Percentiles rank a stretch among this genome's conserved stretches.
Conservation (phyloP, 1,140 invertebrate genomes). For the Calephelis nemesis region DNA sequence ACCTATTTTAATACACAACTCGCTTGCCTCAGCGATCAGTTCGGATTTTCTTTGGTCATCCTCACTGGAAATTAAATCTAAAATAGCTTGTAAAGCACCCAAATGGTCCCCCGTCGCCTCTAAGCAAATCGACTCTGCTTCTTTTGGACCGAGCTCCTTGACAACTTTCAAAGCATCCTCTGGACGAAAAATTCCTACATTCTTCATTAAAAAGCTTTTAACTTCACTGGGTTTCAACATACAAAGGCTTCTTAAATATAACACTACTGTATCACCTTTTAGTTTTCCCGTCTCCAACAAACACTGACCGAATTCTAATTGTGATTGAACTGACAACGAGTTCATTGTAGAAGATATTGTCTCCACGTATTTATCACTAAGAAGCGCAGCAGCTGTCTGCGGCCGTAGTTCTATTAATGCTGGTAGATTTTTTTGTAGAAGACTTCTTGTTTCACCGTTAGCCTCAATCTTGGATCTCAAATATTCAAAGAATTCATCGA, state of each 20-base stretch:
- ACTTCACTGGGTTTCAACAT: conserved; percentile 42
- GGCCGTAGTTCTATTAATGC: conserved; percentile 50
- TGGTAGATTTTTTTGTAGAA: conserved; percentile 41
- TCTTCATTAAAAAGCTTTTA: conserved; percentile 48
- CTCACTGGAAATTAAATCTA: conserved; percentile 34
- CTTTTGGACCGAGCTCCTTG: conserved; percentile 42
- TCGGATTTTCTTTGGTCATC: conserved; percentile 30
- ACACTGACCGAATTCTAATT: conserved; percentile 54
- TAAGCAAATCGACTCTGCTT: conserved; percentile 62
- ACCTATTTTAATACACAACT: conserved; percentile 49
- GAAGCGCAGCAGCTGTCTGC: conserved; percentile 48
- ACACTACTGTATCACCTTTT: conserved; percentile 49
- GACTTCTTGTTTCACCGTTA: conserved; percentile 36
- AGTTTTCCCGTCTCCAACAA: conserved; percentile 55
- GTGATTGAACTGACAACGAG: conserved; percentile 33
- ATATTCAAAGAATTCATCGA: conserved; percentile 71
- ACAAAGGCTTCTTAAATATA: conserved; percentile 59
- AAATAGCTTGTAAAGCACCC: conserved; percentile 46
- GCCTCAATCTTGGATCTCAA: conserved; percentile 48
- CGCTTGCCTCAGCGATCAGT: conserved; percentile 41
- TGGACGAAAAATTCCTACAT: conserved; percentile 56
- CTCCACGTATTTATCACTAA: conserved; percentile 47
- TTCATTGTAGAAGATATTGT: conserved; percentile 39
- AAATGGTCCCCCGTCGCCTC: conserved; percentile 59
- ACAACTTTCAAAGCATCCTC: conserved; percentile 61